Base-by-base conservation (phyloP, 2,888 invertebrate genomes). In the Apomyelois bistriatella region DNA sequence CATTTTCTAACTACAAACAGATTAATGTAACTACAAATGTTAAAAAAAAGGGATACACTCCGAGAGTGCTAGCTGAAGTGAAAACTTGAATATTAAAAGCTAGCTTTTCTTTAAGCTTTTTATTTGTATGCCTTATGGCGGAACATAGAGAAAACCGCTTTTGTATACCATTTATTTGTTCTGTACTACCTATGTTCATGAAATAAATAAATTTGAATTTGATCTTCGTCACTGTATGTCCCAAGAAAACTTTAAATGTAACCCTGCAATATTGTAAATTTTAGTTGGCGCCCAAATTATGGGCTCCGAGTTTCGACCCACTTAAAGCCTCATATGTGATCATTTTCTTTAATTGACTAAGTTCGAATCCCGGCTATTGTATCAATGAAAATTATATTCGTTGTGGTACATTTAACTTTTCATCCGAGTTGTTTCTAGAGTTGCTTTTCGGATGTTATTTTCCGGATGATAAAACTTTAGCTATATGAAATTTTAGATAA, bases 191-290 rank as follows among this genome's bases (percentile, higher is more conserved):
- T n/a, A n/a, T n/a, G n/a, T n/a, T n/a, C n/a, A n/a, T n/a, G n/a
- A 22, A 22, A 22, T 22, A 22, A 22, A 22, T 22, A 22, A 22
- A 22, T 22, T 3, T 3, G 5, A 22, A 5, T 5, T 3, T 5
- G 22, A 2, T 22, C 22, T 2, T 22, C 2, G 22, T 22, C 22
- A 22, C 22, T 22, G 61, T 72, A 54, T 60, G 57, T 61, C 13
- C 5, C 17, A 0, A 28, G 6, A 43, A 58, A 67, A 66, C 61
- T 64, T 64, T 48, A 52, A 47, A 36, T 36, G n/a, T 36, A 43
- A 55, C 70, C 5, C 52, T 55, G 56, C 62, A 66, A 70, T 74
- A 68, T 67, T 68, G 68, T 65, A 65, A 59, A 62, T 66, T 66
- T 66, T 60, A 62, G 62, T 56, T 60, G 48, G 53, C 56, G 41